These are phyloP conservation scores for Varecia variegata DNA, from an alignment of 2,797 vertebrate genomes.

Conservation along the genomic window DNA sequence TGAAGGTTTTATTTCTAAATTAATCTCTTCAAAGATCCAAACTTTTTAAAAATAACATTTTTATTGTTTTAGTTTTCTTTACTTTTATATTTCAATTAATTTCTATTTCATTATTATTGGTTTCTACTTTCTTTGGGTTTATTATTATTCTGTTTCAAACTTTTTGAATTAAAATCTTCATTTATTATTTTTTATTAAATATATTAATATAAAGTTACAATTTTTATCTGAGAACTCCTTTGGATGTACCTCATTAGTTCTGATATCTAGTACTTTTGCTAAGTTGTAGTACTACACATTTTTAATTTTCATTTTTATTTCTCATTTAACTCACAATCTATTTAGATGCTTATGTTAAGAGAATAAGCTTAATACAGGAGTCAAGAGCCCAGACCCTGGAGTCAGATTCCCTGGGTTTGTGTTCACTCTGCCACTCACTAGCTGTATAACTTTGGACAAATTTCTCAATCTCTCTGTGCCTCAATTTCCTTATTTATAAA, in stretches of 20 bases:
- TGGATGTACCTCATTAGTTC: not conserved
- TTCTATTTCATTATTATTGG: not conserved
- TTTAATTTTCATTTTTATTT: not conserved
- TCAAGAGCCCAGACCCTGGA: not conserved
- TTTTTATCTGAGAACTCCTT: not conserved
- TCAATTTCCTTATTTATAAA: not conserved
- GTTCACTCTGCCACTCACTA: not conserved
- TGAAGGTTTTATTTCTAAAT: not conserved
- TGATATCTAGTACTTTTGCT: not conserved
- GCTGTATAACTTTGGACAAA: not conserved
- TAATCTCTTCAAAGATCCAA: not conserved
- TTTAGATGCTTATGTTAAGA: not conserved
- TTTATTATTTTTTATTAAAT: constrained; percentile 10
- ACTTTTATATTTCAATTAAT: not conserved
- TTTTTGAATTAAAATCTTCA: not conserved
- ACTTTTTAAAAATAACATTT: not conserved
- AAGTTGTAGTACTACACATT: not conserved
- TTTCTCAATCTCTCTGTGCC: not conserved
- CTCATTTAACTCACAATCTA: not conserved
- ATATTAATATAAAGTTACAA: not conserved
- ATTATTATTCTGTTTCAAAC: not conserved
- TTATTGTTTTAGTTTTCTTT: not conserved
- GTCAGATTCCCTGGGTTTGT: not conserved
- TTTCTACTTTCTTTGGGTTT: not conserved
- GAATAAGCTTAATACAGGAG: not conserved